A percentile compares a stretch with the other conserved stretches of the same genome.
These are phyloP conservation scores for Tetropium fuscum DNA, from an alignment of 2,888 invertebrate genomes.

Conservation along the genomic window DNA sequence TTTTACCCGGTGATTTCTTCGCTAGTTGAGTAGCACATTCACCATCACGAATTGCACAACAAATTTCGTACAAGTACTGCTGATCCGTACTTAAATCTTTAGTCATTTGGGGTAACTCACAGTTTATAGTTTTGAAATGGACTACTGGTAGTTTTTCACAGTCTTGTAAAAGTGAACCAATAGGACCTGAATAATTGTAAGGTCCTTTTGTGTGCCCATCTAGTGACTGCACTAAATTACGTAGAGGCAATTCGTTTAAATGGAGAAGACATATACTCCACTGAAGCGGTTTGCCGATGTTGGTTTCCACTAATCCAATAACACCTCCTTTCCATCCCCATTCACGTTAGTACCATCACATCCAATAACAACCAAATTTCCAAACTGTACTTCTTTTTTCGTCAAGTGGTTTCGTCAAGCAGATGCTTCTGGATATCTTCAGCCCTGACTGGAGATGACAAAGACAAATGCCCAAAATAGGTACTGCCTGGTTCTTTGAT, in stretches of 20 bases:
- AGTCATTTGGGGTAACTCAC: neutral
- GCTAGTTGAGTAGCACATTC: neutral
- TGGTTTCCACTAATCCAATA: neutral
- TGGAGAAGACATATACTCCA: neutral
- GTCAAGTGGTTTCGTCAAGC: too few relatives aligned
- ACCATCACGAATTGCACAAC: conserved; percentile 1
- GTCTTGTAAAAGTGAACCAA: neutral
- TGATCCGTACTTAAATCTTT: conserved; percentile 1
- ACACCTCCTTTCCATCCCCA: neutral
- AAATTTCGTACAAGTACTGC: neutral
- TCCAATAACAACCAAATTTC: neutral
- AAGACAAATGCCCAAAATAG: neutral
- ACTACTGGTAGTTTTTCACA: neutral
- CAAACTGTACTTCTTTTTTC: too few relatives aligned
- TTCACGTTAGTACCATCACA: neutral
- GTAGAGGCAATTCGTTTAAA: neutral
- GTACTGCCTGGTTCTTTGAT: neutral
- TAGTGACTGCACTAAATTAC: neutral
- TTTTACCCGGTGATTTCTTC: neutral
- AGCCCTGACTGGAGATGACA: neutral
- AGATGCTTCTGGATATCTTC: too few relatives aligned
- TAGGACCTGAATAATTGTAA: neutral
- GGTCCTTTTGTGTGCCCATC: neutral
- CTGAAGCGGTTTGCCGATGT: neutral
- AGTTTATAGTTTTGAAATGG: neutral